phyloP scores from a whole-genome alignment of 1,140 invertebrate species.

The Sminthurides bifidus region DNA sequence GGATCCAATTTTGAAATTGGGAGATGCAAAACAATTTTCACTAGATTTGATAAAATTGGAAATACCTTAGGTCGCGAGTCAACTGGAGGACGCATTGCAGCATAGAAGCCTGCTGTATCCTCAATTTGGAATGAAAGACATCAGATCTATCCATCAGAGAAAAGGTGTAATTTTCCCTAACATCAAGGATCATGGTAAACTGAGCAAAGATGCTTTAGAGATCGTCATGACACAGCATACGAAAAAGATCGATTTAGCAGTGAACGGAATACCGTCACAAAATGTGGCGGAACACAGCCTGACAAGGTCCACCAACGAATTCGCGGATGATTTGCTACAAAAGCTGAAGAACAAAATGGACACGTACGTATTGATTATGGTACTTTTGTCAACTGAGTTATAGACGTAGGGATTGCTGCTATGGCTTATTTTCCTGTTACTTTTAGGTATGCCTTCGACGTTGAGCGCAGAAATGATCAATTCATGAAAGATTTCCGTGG shows the following conservation, averaged over 20 bases:
- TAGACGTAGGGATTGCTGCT: too few relatives aligned
- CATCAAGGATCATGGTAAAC: slow-evolving; percentile 31
- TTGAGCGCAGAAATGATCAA: slow-evolving; percentile 17
- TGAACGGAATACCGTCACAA: not conserved
- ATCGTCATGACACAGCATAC: slow-evolving; percentile 30
- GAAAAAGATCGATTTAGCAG: slow-evolving; percentile 21
- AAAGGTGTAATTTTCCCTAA: slow-evolving; percentile 33
- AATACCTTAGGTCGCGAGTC: slow-evolving; percentile 23
- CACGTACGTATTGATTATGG: slow-evolving; percentile 9
- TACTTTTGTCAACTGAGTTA: not conserved
- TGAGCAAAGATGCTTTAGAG: slow-evolving; percentile 32
- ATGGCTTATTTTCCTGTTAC: not conserved
- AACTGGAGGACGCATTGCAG: slow-evolving; percentile 31
- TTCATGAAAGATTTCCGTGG: slow-evolving; percentile 18
- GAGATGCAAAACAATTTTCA: not conserved
- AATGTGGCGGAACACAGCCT: not conserved
- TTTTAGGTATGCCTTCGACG: slow-evolving; percentile 18
- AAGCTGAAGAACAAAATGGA: slow-evolving; percentile 30
- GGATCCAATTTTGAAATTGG: not conserved
- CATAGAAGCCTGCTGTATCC: slow-evolving; percentile 30
- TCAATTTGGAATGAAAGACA: slow-evolving; percentile 29
- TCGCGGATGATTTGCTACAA: slow-evolving; percentile 25
- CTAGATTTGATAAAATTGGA: not conserved
- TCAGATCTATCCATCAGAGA: slow-evolving; percentile 25
- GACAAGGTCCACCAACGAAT: slow-evolving; percentile 12